Conservation (phyloP, 2,113 vertebrate genomes). For the Oreochromis spilurus region DNA sequence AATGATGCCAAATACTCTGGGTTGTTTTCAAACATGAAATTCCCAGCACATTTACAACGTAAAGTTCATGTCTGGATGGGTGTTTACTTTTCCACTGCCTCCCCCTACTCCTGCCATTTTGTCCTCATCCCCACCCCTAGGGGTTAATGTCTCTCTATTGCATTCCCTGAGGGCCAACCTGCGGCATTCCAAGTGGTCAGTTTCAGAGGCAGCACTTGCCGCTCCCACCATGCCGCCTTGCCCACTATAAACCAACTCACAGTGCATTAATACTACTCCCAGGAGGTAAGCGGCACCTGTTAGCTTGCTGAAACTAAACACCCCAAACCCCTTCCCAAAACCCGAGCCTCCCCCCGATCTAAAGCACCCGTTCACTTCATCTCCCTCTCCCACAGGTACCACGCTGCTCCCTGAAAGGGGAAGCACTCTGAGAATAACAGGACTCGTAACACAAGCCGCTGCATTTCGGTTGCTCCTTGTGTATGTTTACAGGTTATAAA, state of each 20-base stretch:
- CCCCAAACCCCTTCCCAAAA: constrained; percentile 22
- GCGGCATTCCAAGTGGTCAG: constrained; percentile 62
- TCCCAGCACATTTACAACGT: not conserved
- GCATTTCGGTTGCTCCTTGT: not conserved
- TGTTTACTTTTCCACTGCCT: constrained; percentile 1
- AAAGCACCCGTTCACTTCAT: not conserved
- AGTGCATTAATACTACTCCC: constrained; percentile 55
- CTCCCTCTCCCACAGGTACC: constrained; percentile 35
- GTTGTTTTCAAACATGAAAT: not conserved
- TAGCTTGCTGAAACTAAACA: constrained; percentile 59
- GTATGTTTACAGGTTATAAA: constrained; percentile 53
- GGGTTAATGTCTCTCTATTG: constrained; percentile 42
- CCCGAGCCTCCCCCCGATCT: not conserved
- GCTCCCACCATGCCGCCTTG: not conserved
- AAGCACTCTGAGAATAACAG: not conserved
- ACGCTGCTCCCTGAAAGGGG: not conserved
- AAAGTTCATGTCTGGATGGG: not conserved
- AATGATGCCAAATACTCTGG: not conserved
- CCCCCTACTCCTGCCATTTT: not conserved
- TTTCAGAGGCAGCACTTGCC: constrained; percentile 50
- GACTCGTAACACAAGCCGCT: not conserved
- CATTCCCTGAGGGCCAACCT: constrained; percentile 52
- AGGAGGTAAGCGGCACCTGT: constrained; percentile 68
- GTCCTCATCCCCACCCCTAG: not conserved
- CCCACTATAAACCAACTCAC: constrained; percentile 45